Percentiles rank a stretch among this genome's conserved stretches.
phyloP scores from a whole-genome alignment of 2,888 invertebrate genomes.

The Drepanosiphum platanoidis region DNA sequence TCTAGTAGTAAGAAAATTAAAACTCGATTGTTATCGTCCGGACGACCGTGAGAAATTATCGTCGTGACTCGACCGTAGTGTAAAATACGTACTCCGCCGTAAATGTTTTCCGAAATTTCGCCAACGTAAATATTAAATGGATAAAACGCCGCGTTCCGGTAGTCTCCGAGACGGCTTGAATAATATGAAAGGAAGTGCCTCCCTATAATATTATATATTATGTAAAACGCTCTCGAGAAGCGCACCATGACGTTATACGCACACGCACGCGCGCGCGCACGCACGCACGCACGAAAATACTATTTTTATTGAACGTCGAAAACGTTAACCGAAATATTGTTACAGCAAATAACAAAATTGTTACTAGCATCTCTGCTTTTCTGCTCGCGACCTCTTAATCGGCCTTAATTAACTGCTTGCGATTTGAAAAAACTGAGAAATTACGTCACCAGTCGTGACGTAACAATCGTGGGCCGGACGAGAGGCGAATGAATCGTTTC shows the following conservation, averaged over 20 bases:
- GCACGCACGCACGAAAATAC: background rate
- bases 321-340: background rate
- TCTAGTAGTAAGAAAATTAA: no score
- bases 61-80: background rate
- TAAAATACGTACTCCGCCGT: no score
- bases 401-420: no score
- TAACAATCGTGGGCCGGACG: no score
- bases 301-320: background rate
- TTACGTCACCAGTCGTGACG: no score
- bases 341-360: no score
- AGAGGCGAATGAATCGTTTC: no score
- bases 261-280: no score
- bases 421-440: no score
- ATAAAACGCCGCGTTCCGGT: background rate
- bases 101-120: background rate
- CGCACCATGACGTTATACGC: background rate
- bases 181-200: background rate
- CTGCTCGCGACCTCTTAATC: no score
- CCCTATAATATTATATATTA: background rate
- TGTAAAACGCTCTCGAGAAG: background rate
- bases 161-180: background rate
- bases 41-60: no score
- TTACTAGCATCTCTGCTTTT: no score
- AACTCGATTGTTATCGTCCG: background rate
- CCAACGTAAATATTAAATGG: background rate